phyloP scores from a whole-genome alignment of 2,113 vertebrate genomes.

The Tamias sibiricus region DNA sequence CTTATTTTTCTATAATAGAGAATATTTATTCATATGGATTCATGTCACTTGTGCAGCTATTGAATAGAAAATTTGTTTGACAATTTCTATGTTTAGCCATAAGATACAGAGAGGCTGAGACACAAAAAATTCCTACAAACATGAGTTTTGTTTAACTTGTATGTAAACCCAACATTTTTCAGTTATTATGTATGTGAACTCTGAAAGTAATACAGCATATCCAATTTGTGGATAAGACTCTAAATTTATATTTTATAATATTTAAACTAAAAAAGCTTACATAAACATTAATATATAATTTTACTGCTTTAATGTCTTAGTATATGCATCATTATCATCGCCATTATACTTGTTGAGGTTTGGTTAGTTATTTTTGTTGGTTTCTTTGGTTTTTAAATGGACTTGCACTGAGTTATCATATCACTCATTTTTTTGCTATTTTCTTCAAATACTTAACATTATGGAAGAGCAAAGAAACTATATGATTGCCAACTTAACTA shows the following conservation, averaged over 20 bases:
- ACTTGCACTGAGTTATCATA: not conserved
- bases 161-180: not conserved
- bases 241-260: not conserved
- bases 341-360: not conserved
- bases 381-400: not conserved
- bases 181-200: not conserved
- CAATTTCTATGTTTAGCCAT: not conserved
- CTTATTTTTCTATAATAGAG: not conserved
- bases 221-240: not conserved
- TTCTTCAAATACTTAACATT: not conserved
- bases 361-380: not conserved
- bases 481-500: not conserved
- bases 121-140: not conserved
- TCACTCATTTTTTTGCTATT: not conserved
- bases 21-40: not conserved
- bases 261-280: not conserved
- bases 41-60: not conserved
- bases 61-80: not conserved
- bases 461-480: not conserved
- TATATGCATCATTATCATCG: not conserved
- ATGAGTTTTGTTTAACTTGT: not conserved
- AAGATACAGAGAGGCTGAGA: not conserved
- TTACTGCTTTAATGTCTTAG: not conserved
- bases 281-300: not conserved
- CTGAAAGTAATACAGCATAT: not conserved